These are phyloP conservation scores for Ceuthmochares aereus DNA, from an alignment of 2,113 vertebrate genomes.

Conservation along the genomic window DNA sequence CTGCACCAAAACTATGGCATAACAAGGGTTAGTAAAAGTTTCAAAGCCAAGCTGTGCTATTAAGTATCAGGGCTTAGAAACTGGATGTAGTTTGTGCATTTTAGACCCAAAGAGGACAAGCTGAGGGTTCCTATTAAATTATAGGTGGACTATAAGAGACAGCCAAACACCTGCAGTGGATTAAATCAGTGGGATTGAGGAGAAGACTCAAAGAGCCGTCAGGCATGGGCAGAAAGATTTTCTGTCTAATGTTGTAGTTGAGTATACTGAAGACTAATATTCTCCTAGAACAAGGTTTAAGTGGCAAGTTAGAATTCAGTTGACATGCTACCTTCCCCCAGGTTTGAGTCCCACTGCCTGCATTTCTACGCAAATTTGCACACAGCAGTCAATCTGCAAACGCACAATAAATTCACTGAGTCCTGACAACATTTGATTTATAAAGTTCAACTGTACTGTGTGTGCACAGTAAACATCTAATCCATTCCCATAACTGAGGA, in stretches of 20 bases:
- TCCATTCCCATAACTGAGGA: not conserved
- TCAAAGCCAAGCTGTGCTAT: not conserved
- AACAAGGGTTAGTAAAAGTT: not conserved
- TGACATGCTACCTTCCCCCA: not conserved
- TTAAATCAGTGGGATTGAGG: not conserved
- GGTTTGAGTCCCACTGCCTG: not conserved
- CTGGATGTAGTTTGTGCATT: not conserved
- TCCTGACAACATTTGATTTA: slow-evolving; percentile 7
- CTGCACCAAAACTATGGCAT: not conserved
- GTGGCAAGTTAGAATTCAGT: not conserved
- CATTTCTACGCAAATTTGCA: not conserved
- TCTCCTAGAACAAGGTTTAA: not conserved
- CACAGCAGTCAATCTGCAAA: not conserved
- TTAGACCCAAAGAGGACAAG: not conserved
- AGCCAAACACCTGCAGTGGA: not conserved
- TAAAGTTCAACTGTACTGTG: not conserved
- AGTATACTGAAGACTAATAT: not conserved
- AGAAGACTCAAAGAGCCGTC: not conserved
- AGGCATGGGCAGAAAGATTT: not conserved
- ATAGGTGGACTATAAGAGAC: not conserved
- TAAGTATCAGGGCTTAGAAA: not conserved
- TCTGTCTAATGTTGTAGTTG: not conserved
- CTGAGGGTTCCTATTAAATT: not conserved
- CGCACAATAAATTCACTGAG: not conserved
- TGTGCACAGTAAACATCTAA: slow-evolving; percentile 8